Evolutionary conservation across 2,888 invertebrate species (phyloP).

Genomic region (Pelosia muscerda): DNA sequence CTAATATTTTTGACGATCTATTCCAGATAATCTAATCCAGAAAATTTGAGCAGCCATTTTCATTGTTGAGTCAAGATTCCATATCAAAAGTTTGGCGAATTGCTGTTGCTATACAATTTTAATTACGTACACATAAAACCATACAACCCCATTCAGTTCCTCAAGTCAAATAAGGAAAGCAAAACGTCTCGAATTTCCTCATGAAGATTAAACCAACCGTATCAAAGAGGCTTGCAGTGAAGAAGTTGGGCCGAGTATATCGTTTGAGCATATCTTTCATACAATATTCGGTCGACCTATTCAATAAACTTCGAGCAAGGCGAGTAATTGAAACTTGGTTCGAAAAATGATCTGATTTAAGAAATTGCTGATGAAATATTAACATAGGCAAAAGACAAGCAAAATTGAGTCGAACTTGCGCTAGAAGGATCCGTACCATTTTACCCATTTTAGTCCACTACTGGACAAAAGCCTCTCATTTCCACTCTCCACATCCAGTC

Average conservation of each 20-base stretch:
- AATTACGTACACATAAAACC: neutral
- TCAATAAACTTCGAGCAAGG: neutral
- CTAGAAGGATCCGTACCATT: too few relatives aligned
- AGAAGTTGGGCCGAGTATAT: neutral
- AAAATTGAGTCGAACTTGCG: too few relatives aligned
- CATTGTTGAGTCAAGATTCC: neutral
- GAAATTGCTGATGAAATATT: too few relatives aligned
- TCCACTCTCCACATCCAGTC: too few relatives aligned
- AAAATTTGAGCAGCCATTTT: neutral
- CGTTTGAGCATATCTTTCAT: conserved; percentile 3
- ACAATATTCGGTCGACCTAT: neutral
- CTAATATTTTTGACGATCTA: neutral
- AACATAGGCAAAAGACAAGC: too few relatives aligned
- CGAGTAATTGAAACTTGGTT: neutral
- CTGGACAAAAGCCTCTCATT: too few relatives aligned
- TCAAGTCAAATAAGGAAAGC: neutral
- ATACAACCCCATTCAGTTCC: neutral
- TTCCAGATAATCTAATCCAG: neutral
- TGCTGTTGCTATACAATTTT: conserved; percentile 4
- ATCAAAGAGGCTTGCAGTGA: conserved; percentile 1
- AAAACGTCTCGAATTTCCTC: neutral
- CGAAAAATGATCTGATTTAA: neutral
- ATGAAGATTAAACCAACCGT: neutral
- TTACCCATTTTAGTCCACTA: too few relatives aligned
- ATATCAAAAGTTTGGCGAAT: neutral